phyloP scores from a whole-genome alignment of 2,113 vertebrate species.

The Bettongia penicillata region DNA sequence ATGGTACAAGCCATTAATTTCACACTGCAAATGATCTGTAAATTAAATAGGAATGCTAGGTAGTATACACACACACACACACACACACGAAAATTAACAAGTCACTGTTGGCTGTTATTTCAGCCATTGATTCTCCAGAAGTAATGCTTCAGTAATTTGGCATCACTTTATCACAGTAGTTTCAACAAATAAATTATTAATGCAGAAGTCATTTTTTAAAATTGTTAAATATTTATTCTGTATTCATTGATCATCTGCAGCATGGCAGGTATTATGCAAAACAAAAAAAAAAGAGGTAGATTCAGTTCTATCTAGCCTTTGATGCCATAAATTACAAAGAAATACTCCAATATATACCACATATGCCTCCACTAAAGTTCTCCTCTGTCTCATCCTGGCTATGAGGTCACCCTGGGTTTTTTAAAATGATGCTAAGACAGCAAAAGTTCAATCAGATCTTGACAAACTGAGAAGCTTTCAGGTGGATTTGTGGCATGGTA shows the following conservation, averaged over 20 bases:
- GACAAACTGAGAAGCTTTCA: neutral
- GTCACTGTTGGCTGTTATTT: conserved; percentile 53
- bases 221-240: neutral
- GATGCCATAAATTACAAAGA: neutral
- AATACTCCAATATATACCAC: neutral
- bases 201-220: conserved; percentile 28
- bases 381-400: neutral
- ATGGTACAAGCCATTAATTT: conserved; percentile 60
- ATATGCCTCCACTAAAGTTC: neutral
- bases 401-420: neutral
- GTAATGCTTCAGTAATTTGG: conserved; percentile 43
- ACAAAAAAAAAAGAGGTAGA: neutral
- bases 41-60: conserved; percentile 66
- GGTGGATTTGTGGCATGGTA: neutral
- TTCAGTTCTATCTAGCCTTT: neutral
- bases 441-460: neutral
- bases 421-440: neutral
- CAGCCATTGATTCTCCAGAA: conserved; percentile 44
- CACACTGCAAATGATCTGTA: conserved; percentile 48
- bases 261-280: neutral
- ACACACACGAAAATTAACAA: conserved; percentile 67
- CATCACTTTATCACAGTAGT: conserved; percentile 54
- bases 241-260: neutral
- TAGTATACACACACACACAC: conserved; percentile 6
- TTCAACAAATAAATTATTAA: conserved; percentile 4